phyloP scores from a whole-genome alignment of 2,888 invertebrate species.

The Chrysolina oricalcia region DNA sequence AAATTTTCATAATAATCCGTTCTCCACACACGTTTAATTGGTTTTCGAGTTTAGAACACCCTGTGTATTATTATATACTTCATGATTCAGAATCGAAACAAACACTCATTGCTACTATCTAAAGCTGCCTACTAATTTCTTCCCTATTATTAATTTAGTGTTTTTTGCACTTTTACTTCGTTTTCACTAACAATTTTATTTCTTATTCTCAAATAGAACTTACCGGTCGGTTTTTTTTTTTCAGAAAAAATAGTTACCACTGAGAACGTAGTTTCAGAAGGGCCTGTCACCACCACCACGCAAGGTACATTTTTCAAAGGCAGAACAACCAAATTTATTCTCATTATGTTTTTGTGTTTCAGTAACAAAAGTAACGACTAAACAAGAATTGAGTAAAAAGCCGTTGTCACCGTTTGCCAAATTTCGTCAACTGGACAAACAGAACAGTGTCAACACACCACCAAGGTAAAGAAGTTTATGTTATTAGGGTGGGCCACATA shows the following conservation, averaged over 20 bases:
- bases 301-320: slow-evolving; percentile 52
- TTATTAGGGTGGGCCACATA: too few relatives aligned
- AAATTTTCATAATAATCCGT: too few relatives aligned
- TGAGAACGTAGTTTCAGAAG: slow-evolving; percentile 63
- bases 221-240: slow-evolving; percentile 57
- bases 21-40: too few relatives aligned
- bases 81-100: background rate
- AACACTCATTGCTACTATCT: slow-evolving; percentile 13
- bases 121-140: slow-evolving; percentile 23
- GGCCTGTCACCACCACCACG: slow-evolving; percentile 64
- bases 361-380: slow-evolving; percentile 66
- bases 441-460: slow-evolving; percentile 82
- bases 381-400: slow-evolving; percentile 70
- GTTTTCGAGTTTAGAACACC: too few relatives aligned
- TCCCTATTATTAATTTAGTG: slow-evolving; percentile 28
- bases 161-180: slow-evolving; percentile 23
- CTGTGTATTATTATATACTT: background rate
- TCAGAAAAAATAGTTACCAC: slow-evolving; percentile 63
- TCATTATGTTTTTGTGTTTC: slow-evolving; percentile 42
- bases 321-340: background rate
- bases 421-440: slow-evolving; percentile 92
- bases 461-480: slow-evolving; percentile 79
- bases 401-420: slow-evolving; percentile 91
- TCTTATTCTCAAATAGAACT: background rate
- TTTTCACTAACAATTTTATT: slow-evolving; percentile 1